phyloP scores from a whole-genome alignment of 2,113 vertebrate genomes.

The Callaeas wilsoni region DNA sequence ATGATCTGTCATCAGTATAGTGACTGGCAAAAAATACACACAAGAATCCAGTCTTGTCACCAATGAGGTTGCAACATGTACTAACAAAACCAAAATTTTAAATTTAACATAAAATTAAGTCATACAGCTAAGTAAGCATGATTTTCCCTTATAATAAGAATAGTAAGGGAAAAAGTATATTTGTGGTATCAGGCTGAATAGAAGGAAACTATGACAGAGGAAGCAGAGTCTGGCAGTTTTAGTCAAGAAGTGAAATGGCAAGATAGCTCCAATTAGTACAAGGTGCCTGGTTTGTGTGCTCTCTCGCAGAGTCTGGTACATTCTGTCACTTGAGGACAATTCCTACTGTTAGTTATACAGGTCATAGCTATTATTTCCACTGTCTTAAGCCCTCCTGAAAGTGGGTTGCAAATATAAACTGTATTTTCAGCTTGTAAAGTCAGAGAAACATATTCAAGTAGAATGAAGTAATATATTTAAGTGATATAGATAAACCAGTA shows the following conservation, averaged over 20 bases:
- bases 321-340: neutral
- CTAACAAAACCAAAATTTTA: neutral
- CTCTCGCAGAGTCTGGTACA: neutral
- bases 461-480: neutral
- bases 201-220: neutral
- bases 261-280: neutral
- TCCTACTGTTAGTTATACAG: neutral
- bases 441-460: neutral
- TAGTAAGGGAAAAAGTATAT: neutral
- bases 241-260: neutral
- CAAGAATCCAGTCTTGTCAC: neutral
- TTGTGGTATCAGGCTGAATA: neutral
- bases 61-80: neutral
- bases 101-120: neutral
- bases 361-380: neutral
- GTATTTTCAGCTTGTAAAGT: neutral
- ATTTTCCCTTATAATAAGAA: neutral
- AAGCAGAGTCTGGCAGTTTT: neutral
- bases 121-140: neutral
- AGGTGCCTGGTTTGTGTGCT: neutral
- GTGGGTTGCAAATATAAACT: neutral
- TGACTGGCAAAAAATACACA: neutral
- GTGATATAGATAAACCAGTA: neutral
- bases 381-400: neutral
- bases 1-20: neutral